phyloP scores from a whole-genome alignment of 2,888 invertebrate genomes.

The Stenodema calcarata region DNA sequence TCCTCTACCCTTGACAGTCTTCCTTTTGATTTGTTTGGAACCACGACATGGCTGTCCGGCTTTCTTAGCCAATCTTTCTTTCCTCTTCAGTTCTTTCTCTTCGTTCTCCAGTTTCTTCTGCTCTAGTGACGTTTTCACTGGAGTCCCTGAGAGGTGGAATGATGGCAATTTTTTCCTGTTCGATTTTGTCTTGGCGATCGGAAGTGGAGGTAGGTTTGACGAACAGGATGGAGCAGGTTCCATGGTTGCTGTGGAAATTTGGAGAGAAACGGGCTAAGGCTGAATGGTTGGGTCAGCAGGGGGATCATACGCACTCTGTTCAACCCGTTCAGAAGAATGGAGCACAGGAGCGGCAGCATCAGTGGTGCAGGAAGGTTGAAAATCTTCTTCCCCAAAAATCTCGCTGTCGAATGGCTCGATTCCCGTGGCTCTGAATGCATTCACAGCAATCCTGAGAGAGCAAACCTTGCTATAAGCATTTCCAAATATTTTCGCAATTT shows the following conservation, averaged over 20 bases:
- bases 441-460: no score
- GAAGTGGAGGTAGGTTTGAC: background rate
- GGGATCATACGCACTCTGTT: background rate
- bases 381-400: no score
- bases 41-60: background rate
- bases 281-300: background rate
- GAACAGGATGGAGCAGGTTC: background rate
- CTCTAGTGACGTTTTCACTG: background rate
- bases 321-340: background rate
- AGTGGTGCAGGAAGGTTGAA: no score
- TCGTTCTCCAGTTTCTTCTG: background rate
- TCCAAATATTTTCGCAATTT: no score
- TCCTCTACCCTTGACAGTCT: background rate
- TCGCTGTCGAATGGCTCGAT: no score
- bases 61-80: conserved; percentile 10
- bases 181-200: background rate
- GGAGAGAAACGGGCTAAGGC: background rate
- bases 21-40: conserved; percentile 3
- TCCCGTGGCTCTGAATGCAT: no score
- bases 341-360: background rate
- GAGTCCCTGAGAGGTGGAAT: background rate
- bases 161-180: background rate
- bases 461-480: no score
- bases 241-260: background rate
- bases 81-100: background rate